phyloP scores from a whole-genome alignment of 2,888 invertebrate genomes.

The Brenthis daphne region DNA sequence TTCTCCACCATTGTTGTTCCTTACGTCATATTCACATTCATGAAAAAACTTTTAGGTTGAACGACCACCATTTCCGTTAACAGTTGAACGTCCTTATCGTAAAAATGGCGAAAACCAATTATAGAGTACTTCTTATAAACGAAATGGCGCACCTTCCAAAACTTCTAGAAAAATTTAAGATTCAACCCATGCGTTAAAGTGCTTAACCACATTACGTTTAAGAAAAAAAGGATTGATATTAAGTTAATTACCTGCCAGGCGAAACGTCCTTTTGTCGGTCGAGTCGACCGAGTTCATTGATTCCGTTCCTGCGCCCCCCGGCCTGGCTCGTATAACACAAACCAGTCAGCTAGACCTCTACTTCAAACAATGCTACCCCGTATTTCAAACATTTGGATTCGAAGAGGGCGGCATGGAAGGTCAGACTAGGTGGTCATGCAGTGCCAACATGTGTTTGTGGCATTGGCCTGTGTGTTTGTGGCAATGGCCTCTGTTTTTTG shows the following conservation, averaged over 20 bases:
- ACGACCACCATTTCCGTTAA: conserved; percentile 24
- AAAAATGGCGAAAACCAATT: conserved; percentile 17
- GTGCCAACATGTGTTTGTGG: conserved; percentile 76
- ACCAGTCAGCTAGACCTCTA: conserved; percentile 55
- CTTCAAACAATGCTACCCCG: conserved; percentile 39
- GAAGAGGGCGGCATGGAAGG: conserved; percentile 50
- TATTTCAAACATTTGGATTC: conserved; percentile 35
- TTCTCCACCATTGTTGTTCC: conserved; percentile 16
- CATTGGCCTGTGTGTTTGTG: conserved; percentile 66
- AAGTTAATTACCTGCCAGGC: conserved; percentile 78
- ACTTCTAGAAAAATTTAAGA: conserved; percentile 20
- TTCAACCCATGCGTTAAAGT: conserved; percentile 32
- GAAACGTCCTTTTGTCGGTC: conserved; percentile 79
- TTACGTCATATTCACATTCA: conserved; percentile 24
- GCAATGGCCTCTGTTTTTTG: conserved; percentile 50
- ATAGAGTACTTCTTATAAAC: background rate
- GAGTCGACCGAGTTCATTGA: conserved; percentile 77
- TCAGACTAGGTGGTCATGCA: conserved; percentile 54
- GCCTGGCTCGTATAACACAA: conserved; percentile 57
- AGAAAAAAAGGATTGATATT: conserved; percentile 67
- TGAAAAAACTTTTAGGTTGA: conserved; percentile 24
- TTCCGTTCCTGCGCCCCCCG: conserved; percentile 73
- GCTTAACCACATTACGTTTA: conserved; percentile 36
- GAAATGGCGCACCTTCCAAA: background rate
- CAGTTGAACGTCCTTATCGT: conserved; percentile 11